Conservation (phyloP, 1,140 invertebrate species). For the Drosophila malerkotliana region DNA sequence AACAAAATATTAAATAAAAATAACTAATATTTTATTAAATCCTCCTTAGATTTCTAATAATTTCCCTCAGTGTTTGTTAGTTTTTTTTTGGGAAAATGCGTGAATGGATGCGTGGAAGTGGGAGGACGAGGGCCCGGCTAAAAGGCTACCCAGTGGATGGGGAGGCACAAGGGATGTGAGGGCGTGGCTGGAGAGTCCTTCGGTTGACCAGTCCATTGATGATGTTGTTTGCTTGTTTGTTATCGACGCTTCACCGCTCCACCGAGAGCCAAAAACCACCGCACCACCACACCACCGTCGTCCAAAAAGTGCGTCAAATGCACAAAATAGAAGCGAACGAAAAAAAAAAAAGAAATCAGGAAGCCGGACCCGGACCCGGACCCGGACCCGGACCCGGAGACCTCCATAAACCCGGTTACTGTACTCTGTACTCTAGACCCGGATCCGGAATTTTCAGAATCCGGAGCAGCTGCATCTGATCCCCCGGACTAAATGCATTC, state of each 20-base stretch:
- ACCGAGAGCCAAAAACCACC: not conserved
- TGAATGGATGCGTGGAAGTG: not conserved
- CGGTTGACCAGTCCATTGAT: constrained; percentile 47
- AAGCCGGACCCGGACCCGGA: not conserved
- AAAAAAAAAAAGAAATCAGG: not conserved
- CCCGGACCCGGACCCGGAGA: constrained; percentile 1
- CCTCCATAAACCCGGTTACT: too few species aligned
- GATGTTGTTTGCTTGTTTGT: constrained; percentile 51
- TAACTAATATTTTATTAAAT: not conserved
- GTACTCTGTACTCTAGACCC: not conserved
- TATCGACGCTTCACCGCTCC: constrained; percentile 8
- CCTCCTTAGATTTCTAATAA: too few species aligned
- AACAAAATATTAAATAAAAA: not conserved
- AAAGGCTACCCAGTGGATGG: too few species aligned
- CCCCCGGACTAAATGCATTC: constrained; percentile 28
- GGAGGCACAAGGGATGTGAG: not conserved
- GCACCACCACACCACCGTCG: not conserved
- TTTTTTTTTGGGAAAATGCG: constrained; percentile 13
- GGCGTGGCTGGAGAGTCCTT: constrained; percentile 1
- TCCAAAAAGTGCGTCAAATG: constrained; percentile 46
- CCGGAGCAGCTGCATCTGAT: constrained; percentile 44
- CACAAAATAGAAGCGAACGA: constrained; percentile 15
- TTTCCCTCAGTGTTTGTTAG: not conserved
- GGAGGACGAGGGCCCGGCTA: not conserved
- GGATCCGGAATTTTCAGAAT: not conserved